These are phyloP conservation scores for Bombus soroeensis DNA, from an alignment of 1,140 invertebrate species.

Conservation along the genomic window DNA sequence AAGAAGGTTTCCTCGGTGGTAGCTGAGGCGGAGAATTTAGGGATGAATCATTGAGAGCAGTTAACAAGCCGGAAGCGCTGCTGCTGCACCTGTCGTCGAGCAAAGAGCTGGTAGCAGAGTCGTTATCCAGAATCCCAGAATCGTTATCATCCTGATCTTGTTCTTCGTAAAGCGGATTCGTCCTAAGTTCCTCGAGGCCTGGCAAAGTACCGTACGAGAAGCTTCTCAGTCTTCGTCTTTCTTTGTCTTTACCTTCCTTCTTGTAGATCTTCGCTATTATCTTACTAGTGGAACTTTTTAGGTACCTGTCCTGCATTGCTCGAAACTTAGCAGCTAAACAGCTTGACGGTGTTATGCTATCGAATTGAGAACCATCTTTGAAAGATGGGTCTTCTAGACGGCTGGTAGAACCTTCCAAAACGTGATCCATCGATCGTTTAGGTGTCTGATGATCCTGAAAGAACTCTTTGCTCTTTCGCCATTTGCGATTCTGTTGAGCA, in stretches of 20 bases:
- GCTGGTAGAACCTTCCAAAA: slow-evolving; percentile 13
- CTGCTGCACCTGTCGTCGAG: slow-evolving; percentile 86
- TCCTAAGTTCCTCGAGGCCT: slow-evolving; percentile 88
- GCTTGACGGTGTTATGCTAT: slow-evolving; percentile 82
- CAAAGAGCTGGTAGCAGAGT: slow-evolving; percentile 87
- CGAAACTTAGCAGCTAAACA: slow-evolving; percentile 87
- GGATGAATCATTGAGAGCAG: slow-evolving; percentile 77
- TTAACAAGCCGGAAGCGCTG: slow-evolving; percentile 84
- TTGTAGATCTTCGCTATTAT: slow-evolving; percentile 88
- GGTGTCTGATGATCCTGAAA: slow-evolving; percentile 9
- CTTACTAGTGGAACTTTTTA: slow-evolving; percentile 87
- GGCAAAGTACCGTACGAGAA: slow-evolving; percentile 90
- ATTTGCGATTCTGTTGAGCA: slow-evolving; percentile 40
- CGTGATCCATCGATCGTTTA: slow-evolving; percentile 2
- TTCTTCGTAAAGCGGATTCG: slow-evolving; percentile 85
- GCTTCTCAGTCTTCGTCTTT: slow-evolving; percentile 86
- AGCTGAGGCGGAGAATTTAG: slow-evolving; percentile 67
- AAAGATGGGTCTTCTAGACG: slow-evolving; percentile 27
- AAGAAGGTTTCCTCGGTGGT: slow-evolving; percentile 68
- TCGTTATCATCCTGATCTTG: slow-evolving; percentile 88
- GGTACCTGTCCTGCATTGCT: slow-evolving; percentile 87
- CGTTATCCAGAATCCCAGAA: slow-evolving; percentile 89
- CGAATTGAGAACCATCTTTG: slow-evolving; percentile 71
- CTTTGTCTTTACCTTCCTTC: slow-evolving; percentile 81
- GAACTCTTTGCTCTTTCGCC: slow-evolving; percentile 60